Conservation (phyloP, 2,113 vertebrate genomes). For the Fregata magnificens region DNA sequence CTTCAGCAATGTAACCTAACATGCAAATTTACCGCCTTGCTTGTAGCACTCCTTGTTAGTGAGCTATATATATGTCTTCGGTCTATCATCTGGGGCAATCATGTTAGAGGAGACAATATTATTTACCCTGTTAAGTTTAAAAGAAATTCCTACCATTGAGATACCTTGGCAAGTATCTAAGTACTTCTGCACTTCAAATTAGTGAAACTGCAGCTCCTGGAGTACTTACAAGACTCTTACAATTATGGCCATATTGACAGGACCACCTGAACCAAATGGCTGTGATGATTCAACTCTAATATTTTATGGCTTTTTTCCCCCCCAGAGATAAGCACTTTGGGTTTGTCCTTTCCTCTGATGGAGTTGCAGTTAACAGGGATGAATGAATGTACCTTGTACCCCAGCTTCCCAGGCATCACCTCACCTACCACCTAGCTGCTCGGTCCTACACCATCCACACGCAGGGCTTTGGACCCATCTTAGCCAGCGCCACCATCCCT, state of each 20-base stretch:
- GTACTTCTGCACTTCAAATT: background rate
- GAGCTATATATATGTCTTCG: background rate
- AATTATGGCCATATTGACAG: background rate
- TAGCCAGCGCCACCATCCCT: background rate
- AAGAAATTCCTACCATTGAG: background rate
- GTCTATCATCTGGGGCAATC: background rate
- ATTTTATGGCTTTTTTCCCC: background rate
- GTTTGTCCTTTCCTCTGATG: background rate
- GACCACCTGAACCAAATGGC: background rate
- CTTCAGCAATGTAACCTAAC: background rate
- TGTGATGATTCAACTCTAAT: background rate
- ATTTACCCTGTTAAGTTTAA: background rate
- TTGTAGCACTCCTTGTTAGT: background rate
- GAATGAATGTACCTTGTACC: background rate
- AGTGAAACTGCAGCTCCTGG: background rate
- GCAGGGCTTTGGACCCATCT: background rate
- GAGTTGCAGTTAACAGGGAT: background rate
- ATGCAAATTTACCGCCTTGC: background rate
- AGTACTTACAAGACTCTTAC: background rate
- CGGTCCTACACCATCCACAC: background rate
- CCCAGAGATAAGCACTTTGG: background rate
- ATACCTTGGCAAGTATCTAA: background rate
- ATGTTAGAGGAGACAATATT: background rate
- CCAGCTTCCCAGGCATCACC: background rate
- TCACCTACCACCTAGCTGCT: background rate